phyloP scores from a whole-genome alignment of 2,113 vertebrate genomes.

The Panthera uncia region DNA sequence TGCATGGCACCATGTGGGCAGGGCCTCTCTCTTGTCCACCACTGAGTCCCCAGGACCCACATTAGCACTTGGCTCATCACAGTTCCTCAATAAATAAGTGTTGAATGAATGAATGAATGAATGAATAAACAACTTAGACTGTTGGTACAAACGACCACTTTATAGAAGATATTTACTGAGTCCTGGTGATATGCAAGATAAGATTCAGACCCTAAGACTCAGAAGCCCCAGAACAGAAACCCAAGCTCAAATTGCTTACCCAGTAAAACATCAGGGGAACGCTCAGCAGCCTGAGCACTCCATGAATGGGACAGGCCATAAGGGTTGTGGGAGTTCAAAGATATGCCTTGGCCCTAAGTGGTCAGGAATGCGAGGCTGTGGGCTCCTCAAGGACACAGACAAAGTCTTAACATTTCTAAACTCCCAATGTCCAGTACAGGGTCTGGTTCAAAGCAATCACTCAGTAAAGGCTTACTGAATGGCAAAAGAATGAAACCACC shows the following conservation, averaged over 20 bases:
- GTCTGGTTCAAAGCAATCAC: not conserved
- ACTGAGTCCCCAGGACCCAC: not conserved
- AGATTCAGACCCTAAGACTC: not conserved
- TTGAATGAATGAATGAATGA: not conserved
- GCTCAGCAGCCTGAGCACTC: not conserved
- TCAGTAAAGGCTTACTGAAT: not conserved
- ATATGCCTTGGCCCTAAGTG: not conserved
- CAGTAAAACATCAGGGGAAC: not conserved
- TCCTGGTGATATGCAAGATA: not conserved
- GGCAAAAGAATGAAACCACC: not conserved
- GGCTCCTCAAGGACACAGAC: not conserved
- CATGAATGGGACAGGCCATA: not conserved
- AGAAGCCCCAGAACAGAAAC: not conserved
- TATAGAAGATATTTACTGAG: not conserved
- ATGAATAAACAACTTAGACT: not conserved
- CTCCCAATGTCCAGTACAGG: not conserved
- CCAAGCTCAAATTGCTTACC: not conserved
- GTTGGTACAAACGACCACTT: not conserved
- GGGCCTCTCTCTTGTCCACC: not conserved
- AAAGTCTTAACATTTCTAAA: not conserved
- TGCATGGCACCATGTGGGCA: not conserved
- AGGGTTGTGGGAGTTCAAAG: not conserved
- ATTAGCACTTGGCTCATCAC: not conserved
- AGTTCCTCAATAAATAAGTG: not conserved
- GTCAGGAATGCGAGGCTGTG: not conserved